These are phyloP conservation scores for Echinops telfairi DNA, from an alignment of 2,113 vertebrate genomes.

Conservation along the genomic window DNA sequence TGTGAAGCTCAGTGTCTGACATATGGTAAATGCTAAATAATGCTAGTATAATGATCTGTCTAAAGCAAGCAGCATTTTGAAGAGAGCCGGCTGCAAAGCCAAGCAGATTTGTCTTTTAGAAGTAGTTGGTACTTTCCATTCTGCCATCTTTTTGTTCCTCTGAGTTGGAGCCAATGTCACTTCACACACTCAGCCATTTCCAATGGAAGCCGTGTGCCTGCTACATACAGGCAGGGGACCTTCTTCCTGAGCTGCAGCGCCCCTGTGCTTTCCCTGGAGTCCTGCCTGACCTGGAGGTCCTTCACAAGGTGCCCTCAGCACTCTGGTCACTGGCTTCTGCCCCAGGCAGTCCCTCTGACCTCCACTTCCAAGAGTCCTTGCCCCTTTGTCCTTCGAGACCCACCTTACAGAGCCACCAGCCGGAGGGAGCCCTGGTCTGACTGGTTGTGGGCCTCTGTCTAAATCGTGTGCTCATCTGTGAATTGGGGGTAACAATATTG, in stretches of 20 bases:
- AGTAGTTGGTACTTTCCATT: not conserved
- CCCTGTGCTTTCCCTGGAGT: not conserved
- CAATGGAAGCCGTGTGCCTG: not conserved
- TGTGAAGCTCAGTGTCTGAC: not conserved
- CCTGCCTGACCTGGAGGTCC: not conserved
- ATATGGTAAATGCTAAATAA: not conserved
- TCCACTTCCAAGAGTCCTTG: not conserved
- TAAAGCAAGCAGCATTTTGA: constrained; percentile 1
- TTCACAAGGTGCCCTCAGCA: not conserved
- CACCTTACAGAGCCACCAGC: not conserved
- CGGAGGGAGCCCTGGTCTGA: not conserved
- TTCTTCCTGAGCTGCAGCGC: not conserved
- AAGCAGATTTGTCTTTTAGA: not conserved
- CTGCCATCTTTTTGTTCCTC: not conserved
- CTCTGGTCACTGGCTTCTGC: not conserved
- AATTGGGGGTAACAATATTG: not conserved
- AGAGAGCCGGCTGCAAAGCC: not conserved
- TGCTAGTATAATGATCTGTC: not conserved
- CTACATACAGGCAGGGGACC: not conserved
- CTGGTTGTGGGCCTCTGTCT: not conserved
- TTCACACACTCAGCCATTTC: not conserved
- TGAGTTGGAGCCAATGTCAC: not conserved
- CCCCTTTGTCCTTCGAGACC: not conserved
- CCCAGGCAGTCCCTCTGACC: not conserved
- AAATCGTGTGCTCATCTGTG: constrained; percentile 17